Conservation (phyloP, 1,140 invertebrate genomes). For the Bombus turneri region DNA sequence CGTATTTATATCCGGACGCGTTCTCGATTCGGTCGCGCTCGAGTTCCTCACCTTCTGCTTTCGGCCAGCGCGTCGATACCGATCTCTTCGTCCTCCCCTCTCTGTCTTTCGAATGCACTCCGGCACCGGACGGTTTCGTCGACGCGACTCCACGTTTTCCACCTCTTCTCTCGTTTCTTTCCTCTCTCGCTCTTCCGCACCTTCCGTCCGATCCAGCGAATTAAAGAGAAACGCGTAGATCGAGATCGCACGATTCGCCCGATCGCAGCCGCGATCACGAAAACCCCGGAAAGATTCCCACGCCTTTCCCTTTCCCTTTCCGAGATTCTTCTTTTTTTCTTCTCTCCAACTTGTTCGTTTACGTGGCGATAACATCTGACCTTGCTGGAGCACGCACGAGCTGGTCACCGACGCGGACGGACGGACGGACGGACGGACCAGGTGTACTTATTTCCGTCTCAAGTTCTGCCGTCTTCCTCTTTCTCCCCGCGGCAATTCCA, state of each 20-base stretch:
- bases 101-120: background rate
- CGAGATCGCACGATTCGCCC: background rate
- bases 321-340: slow-evolving; percentile 45
- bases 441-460: slow-evolving; percentile 57
- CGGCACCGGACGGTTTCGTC: background rate
- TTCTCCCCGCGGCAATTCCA: background rate
- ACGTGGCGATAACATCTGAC: slow-evolving; percentile 73
- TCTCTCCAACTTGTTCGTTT: slow-evolving; percentile 61
- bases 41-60: slow-evolving; percentile 5
- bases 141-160: background rate
- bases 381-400: slow-evolving; percentile 66
- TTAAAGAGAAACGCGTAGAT: slow-evolving; percentile 1
- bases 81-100: background rate
- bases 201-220: background rate
- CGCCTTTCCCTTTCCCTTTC: slow-evolving; percentile 66
- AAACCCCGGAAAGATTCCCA: slow-evolving; percentile 73
- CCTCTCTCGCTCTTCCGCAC: too few relatives aligned
- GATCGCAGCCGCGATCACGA: slow-evolving; percentile 28
- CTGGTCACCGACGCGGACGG: slow-evolving; percentile 43
- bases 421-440: slow-evolving; percentile 29
- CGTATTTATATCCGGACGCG: slow-evolving; percentile 28
- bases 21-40: slow-evolving; percentile 33
- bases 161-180: background rate
- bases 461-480: background rate
- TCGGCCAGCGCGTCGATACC: background rate